Conservation (phyloP, 2,113 vertebrate species). For the Oreotragus oreotragus region DNA sequence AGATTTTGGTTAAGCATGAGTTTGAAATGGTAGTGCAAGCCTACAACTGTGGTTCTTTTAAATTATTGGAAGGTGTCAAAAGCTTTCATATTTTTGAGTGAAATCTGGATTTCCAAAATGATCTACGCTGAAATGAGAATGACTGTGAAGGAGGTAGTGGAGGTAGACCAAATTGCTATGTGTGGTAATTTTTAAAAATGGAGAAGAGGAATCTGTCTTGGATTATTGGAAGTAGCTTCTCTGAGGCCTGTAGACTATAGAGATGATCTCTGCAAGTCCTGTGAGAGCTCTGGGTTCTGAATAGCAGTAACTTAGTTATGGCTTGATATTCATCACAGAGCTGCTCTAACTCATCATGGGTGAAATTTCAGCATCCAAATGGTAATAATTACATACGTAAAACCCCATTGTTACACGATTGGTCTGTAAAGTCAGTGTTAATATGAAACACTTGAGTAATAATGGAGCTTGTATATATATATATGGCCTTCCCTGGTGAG, state of each 20-base stretch:
- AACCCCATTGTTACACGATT: not conserved
- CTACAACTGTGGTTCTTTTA: not conserved
- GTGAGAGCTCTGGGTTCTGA: not conserved
- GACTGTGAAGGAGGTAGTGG: not conserved
- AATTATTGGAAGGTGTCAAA: not conserved
- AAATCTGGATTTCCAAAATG: not conserved
- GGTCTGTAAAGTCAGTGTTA: not conserved
- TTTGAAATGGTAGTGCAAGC: not conserved
- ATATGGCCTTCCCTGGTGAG: not conserved
- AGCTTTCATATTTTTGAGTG: not conserved
- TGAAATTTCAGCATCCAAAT: not conserved
- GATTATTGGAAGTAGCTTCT: conserved; percentile 44
- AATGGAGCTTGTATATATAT: not conserved
- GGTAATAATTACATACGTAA: not conserved
- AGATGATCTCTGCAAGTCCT: not conserved
- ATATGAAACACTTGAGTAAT: not conserved
- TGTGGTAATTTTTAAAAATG: not conserved
- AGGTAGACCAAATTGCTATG: not conserved
- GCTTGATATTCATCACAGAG: not conserved
- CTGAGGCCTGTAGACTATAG: not conserved
- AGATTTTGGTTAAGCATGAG: not conserved
- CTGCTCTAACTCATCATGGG: not conserved
- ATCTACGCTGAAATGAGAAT: not conserved
- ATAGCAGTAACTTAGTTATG: not conserved
- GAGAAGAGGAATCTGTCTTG: not conserved